A percentile compares a stretch with the other conserved stretches of the same genome.
Evolutionary conservation across 35 echinoderm and acorn worm genomes (phyloP).

Genomic region (Lytechinus variegatus): DNA sequence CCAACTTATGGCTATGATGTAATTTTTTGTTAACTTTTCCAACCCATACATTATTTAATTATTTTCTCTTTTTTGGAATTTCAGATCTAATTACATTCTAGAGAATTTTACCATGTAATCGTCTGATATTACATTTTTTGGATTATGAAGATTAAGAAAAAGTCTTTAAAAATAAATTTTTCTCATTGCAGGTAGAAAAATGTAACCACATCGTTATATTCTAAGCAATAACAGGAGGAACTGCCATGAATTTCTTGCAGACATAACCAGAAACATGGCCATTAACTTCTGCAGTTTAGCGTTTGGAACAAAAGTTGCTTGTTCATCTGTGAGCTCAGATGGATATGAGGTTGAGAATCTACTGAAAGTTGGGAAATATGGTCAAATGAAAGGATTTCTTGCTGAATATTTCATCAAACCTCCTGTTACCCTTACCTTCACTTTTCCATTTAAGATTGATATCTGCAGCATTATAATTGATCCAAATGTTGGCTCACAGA

Average conservation of each 20-base stretch:
- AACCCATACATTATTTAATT: too few relatives aligned
- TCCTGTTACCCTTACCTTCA: slow-evolving; percentile 75
- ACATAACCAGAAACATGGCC: slow-evolving; percentile 40
- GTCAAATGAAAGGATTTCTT: slow-evolving; percentile 77
- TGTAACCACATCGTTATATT: background rate
- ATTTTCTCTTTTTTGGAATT: too few relatives aligned
- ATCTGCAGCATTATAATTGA: slow-evolving; percentile 80
- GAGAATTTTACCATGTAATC: too few relatives aligned
- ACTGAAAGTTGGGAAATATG: slow-evolving; percentile 39
- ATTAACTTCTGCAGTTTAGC: slow-evolving; percentile 81
- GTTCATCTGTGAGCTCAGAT: slow-evolving; percentile 81
- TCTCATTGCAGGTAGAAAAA: background rate
- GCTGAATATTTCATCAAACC: slow-evolving; percentile 95
- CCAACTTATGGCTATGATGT: too few relatives aligned
- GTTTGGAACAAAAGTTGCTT: slow-evolving; percentile 63
- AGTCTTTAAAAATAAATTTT: background rate
- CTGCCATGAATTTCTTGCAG: background rate
- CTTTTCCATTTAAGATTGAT: slow-evolving; percentile 84
- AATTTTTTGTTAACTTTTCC: too few relatives aligned
- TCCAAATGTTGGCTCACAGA: slow-evolving; percentile 75
- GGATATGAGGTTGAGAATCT: slow-evolving; percentile 81
- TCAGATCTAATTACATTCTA: too few relatives aligned
- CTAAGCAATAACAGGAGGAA: background rate
- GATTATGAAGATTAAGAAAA: too few relatives aligned
- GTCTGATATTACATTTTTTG: too few relatives aligned